A percentile compares a stretch with the other conserved stretches of the same genome.
phyloP scores from a whole-genome alignment of 2,113 vertebrate genomes.

The Tetrao urogallus region DNA sequence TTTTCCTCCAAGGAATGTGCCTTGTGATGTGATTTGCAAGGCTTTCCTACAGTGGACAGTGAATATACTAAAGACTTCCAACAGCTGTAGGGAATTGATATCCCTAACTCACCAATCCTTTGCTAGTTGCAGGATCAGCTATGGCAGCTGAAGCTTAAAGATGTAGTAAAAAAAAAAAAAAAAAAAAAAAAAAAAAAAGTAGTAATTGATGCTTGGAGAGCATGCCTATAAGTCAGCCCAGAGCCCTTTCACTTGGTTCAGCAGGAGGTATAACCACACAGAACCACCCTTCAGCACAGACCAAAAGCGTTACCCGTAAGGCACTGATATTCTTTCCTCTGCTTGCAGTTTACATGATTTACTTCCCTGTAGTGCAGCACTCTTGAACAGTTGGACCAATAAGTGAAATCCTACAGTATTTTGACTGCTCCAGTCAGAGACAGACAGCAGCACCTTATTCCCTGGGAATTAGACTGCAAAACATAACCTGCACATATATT shows the following conservation, averaged over 20 bases:
- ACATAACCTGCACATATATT: neutral
- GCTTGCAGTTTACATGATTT: neutral
- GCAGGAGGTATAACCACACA: neutral
- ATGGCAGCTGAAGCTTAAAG: neutral
- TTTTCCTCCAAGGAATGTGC: neutral
- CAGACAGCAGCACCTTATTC: neutral
- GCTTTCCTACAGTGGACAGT: neutral
- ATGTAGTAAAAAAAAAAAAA: neutral
- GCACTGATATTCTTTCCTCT: neutral
- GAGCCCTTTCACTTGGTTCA: neutral
- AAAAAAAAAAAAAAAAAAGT: neutral
- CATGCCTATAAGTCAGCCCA: neutral
- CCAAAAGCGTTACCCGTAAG: neutral
- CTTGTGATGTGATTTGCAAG: neutral
- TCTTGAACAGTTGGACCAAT: neutral
- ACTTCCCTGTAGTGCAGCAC: neutral
- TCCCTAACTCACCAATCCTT: neutral
- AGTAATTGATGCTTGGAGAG: neutral
- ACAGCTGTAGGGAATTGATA: neutral
- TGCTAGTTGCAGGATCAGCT: neutral
- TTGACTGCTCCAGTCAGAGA: neutral
- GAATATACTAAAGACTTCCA: neutral
- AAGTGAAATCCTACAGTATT: neutral
- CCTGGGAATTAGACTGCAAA: neutral
- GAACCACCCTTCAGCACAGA: neutral